A percentile compares a stretch with the other conserved stretches of the same genome.
These are phyloP conservation scores for Ectropis grisescens DNA, from an alignment of 1,140 invertebrate genomes.

Conservation along the genomic window DNA sequence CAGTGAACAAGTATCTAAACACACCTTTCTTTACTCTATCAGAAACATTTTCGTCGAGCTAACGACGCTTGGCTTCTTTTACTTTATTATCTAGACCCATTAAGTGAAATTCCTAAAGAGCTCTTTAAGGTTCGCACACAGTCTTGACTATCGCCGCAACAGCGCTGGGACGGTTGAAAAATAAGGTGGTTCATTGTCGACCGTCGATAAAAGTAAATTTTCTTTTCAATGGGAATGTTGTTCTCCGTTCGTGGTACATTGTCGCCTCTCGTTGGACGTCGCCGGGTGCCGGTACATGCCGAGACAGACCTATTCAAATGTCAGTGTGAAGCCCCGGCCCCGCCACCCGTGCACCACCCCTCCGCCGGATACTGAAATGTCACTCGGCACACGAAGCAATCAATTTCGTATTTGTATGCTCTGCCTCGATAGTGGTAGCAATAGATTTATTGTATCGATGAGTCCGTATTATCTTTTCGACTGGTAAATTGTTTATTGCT, in stretches of 20 bases:
- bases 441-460: constrained; percentile 48
- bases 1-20: no score
- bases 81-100: no score
- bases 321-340: constrained; percentile 41
- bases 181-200: constrained; percentile 43
- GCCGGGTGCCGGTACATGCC: constrained; percentile 57
- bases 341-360: constrained; percentile 14
- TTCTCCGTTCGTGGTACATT: constrained; percentile 53
- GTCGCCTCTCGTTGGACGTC: constrained; percentile 57
- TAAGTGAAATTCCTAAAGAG: no score
- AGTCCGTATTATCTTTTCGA: constrained; percentile 13
- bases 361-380: constrained; percentile 54
- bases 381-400: constrained; percentile 64
- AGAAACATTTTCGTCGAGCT: no score
- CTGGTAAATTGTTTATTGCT: constrained; percentile 2
- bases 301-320: constrained; percentile 65
- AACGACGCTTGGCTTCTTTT: no score
- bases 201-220: constrained; percentile 58
- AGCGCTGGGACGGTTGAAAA: constrained; percentile 16
- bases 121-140: no score
- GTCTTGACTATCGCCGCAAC: no score
- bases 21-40: no score
- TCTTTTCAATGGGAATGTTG: constrained; percentile 57
- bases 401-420: constrained; percentile 67
- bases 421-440: constrained; percentile 43